Base-by-base conservation (phyloP, 2,888 invertebrate genomes). In the Lepidocyrtoides sp. region DNA sequence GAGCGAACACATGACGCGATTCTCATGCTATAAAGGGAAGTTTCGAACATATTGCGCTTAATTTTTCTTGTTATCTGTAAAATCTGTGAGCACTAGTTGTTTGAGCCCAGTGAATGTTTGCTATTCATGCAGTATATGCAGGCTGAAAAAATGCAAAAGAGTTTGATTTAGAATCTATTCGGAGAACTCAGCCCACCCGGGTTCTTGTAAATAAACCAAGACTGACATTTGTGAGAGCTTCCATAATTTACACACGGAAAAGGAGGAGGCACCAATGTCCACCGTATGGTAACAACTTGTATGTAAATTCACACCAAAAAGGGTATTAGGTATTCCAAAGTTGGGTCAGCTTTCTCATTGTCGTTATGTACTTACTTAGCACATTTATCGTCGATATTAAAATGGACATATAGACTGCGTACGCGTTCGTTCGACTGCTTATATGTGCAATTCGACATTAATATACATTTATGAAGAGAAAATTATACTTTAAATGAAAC, bases 161-260 rank as follows among this genome's bases (percentile, higher is more conserved):
- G 72, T 75, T 75, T 75, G 84, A 84, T 66, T 84, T 84, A 63
- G 20, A 79, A 87, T 79, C 87, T 54, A 51, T 87, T 87, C 87
- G 48, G 32, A 54, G 87, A 87, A 87, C 51, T 66, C 66, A 17
- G 57, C 17, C 79, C 79, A 44, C 77, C 79, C 87, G 26, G 41
- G 8, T 51, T 86, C 63, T 44, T 77, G 41, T 60, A 20, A 72
- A 83, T 66, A 83, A 83, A 63, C 32, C 60, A 23, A 63, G 44
- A n/a, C 82, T 66, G 82, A 60, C 41, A 83, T 41, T 69, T 69
- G 44, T 17, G 84, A 75, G 48, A 36, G 44, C 44, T 75, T 75
- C 48, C 72, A 75, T 75, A 75, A 75, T 75, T 75, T 75, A 75
- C 72, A 44, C 12, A 44, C 44, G 72, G 41, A 3, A 20, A 48